phyloP scores from a whole-genome alignment of 2,888 invertebrate genomes.

The Yponomeuta cagnagella region DNA sequence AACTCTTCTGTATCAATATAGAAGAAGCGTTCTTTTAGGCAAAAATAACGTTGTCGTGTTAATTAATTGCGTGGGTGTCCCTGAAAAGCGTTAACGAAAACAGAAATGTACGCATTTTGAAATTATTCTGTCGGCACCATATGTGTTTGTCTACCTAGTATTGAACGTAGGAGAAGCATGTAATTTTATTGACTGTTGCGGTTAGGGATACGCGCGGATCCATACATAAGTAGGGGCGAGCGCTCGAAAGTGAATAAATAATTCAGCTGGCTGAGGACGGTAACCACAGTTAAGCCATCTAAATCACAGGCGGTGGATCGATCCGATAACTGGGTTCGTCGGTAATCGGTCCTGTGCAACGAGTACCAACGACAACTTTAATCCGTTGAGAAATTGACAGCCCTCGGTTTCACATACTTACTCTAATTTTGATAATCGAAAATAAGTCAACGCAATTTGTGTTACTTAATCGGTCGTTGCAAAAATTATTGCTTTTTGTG shows the following conservation, averaged over 20 bases:
- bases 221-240: slow-evolving; percentile 15
- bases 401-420: neutral
- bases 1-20: neutral
- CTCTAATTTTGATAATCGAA: neutral
- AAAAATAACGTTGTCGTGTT: neutral
- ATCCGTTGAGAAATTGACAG: slow-evolving; percentile 6
- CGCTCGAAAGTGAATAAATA: slow-evolving; percentile 9
- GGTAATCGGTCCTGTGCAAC: neutral
- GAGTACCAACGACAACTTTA: slow-evolving; percentile 1
- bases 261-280: slow-evolving; percentile 1
- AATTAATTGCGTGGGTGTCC: neutral
- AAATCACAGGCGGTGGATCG: neutral
- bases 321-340: neutral
- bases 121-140: neutral
- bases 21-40: neutral
- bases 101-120: neutral
- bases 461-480: neutral
- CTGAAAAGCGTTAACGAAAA: neutral
- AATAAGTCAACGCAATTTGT: neutral
- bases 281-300: neutral
- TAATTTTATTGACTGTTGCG: slow-evolving; percentile 56
- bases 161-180: slow-evolving; percentile 28
- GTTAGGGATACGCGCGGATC: slow-evolving; percentile 44
- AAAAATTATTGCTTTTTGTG: neutral
- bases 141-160: neutral